A percentile compares a stretch with the other conserved stretches of the same genome.
Evolutionary conservation across 2,888 invertebrate genomes (phyloP).

Genomic region (Xylocampa areola): DNA sequence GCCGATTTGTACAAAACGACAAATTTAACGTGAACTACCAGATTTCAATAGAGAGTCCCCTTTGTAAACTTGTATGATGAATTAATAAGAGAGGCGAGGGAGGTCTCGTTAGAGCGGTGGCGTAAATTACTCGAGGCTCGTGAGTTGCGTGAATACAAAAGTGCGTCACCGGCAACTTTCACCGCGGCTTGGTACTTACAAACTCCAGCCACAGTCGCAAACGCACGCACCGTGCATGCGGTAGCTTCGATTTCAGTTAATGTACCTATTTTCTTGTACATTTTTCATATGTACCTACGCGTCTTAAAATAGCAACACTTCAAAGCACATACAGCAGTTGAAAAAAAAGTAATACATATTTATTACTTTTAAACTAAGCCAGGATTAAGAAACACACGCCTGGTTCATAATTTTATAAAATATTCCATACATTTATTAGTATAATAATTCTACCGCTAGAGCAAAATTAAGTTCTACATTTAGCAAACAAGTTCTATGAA

Average conservation of each 20-base stretch:
- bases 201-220: slow-evolving; percentile 53
- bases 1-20: slow-evolving; percentile 76
- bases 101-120: slow-evolving; percentile 72
- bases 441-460: slow-evolving; percentile 3
- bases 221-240: slow-evolving; percentile 57
- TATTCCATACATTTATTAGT: slow-evolving; percentile 1
- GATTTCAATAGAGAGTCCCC: slow-evolving; percentile 65
- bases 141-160: slow-evolving; percentile 81
- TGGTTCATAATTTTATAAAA: slow-evolving; percentile 3
- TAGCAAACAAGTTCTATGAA: slow-evolving; percentile 27
- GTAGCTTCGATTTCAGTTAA: slow-evolving; percentile 61
- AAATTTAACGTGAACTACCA: slow-evolving; percentile 68
- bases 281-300: slow-evolving; percentile 19
- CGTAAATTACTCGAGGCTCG: slow-evolving; percentile 76
- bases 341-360: background rate
- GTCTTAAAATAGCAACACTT: slow-evolving; percentile 21
- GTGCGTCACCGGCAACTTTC: slow-evolving; percentile 88
- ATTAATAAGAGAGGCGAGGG: slow-evolving; percentile 67
- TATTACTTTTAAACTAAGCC: too few relatives aligned
- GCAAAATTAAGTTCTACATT: slow-evolving; percentile 23
- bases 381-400: too few relatives aligned
- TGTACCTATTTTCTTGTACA: slow-evolving; percentile 40
- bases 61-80: slow-evolving; percentile 61
- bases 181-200: slow-evolving; percentile 68
- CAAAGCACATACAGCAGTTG: background rate